A percentile compares a stretch with the other conserved stretches of the same genome.
These are phyloP conservation scores for Cistogaster globosa DNA, from an alignment of 2,888 invertebrate species.

Conservation along the genomic window DNA sequence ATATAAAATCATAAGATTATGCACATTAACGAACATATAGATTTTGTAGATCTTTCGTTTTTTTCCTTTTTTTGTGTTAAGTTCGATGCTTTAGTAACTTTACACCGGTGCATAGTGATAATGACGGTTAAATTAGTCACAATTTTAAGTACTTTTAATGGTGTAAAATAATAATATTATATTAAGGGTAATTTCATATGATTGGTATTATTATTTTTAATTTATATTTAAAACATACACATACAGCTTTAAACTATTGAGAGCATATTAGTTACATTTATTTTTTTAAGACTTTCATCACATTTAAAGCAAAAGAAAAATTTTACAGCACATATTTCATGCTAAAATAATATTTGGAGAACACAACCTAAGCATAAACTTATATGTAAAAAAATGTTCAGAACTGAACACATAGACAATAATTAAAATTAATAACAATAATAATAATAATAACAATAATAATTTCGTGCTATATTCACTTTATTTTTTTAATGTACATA, in stretches of 20 bases:
- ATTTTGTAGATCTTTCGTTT: neutral
- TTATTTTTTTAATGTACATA: no score
- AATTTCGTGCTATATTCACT: no score
- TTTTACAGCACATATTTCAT: neutral
- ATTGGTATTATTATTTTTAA: neutral
- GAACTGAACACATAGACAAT: neutral
- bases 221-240: conserved; percentile 11
- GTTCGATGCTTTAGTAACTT: conserved; percentile 26
- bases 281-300: conserved; percentile 11
- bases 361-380: neutral
- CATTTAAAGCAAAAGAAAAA: neutral
- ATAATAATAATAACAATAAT: no score
- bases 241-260: neutral
- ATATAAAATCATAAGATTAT: conserved; percentile 42
- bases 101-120: conserved; percentile 30
- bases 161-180: conserved; percentile 25
- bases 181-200: neutral
- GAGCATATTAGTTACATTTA: conserved; percentile 30
- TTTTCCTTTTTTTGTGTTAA: neutral
- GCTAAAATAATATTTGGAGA: neutral
- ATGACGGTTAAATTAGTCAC: conserved; percentile 57
- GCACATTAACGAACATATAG: neutral
- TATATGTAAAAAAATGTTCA: neutral
- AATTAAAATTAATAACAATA: no score
- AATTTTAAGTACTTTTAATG: conserved; percentile 8